These are phyloP conservation scores for Caenorhabditis afra DNA, from an alignment of 2,888 invertebrate genomes.

Conservation along the genomic window DNA sequence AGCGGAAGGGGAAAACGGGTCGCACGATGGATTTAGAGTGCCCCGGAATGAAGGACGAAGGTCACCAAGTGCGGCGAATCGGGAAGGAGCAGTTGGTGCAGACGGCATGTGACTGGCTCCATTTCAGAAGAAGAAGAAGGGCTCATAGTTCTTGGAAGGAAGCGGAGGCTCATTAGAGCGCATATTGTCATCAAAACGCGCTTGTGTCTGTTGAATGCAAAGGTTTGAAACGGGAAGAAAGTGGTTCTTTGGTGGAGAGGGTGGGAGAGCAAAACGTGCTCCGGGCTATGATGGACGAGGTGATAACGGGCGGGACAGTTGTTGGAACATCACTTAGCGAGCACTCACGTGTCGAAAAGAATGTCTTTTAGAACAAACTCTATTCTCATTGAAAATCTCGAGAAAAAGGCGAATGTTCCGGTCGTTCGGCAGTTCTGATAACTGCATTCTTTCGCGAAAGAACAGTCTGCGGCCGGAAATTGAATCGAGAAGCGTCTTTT, in stretches of 20 bases:
- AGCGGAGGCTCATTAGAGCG: slow-evolving; percentile 1
- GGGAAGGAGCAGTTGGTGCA: slow-evolving; percentile 25
- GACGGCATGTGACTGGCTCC: slow-evolving; percentile 43
- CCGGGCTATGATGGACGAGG: neutral
- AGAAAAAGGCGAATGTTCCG: no score
- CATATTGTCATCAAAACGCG: neutral
- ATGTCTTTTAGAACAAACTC: no score
- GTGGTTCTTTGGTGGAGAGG: neutral
- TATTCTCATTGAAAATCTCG: no score
- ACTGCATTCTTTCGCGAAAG: no score
- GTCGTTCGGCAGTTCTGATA: no score
- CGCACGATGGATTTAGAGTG: slow-evolving; percentile 49
- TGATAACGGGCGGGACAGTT: no score
- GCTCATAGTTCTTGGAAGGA: slow-evolving; percentile 3
- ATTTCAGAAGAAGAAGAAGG: slow-evolving; percentile 29
- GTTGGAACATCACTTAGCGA: no score
- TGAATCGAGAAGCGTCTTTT: no score
- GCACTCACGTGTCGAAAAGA: no score
- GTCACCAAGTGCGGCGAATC: slow-evolving; percentile 22
- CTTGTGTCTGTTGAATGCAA: neutral
- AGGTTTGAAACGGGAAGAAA: neutral
- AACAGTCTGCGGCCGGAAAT: no score
- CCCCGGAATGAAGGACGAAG: slow-evolving; percentile 33
- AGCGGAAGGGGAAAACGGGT: slow-evolving; percentile 8
- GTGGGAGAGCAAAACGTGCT: no score